Evolutionary conservation across 2,797 vertebrate genomes (phyloP).

Genomic region (Micromesistius poutassou): DNA sequence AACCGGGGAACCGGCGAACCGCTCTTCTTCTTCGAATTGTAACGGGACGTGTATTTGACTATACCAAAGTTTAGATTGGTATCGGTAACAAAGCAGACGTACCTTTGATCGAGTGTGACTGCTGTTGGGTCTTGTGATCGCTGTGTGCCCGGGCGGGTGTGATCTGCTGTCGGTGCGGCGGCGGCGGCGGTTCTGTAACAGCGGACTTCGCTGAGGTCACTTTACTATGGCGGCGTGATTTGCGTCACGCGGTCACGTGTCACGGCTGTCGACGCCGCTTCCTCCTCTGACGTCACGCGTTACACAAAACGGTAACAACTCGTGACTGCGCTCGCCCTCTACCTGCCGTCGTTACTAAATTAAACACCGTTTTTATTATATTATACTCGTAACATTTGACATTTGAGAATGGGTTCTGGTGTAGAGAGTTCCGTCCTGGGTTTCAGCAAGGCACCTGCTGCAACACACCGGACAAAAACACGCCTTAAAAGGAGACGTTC

Average conservation of each 20-base stretch:
- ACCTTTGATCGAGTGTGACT: background rate
- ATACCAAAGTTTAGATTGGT: background rate
- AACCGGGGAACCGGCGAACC: background rate
- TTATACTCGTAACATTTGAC: too few relatives aligned
- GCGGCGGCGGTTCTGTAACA: background rate
- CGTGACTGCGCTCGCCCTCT: background rate
- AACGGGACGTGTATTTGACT: too few relatives aligned
- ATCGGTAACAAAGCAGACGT: background rate
- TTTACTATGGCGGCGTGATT: background rate
- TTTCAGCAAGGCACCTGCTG: too few relatives aligned
- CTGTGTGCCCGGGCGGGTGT: background rate
- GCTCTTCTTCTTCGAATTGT: background rate
- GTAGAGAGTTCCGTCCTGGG: too few relatives aligned
- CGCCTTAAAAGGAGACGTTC: too few relatives aligned
- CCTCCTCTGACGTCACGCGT: background rate
- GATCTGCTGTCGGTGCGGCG: background rate
- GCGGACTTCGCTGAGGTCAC: background rate
- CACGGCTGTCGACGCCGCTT: background rate
- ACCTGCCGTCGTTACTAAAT: too few relatives aligned
- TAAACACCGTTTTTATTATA: too few relatives aligned
- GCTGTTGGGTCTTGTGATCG: background rate
- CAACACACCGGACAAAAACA: too few relatives aligned
- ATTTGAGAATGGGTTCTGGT: too few relatives aligned
- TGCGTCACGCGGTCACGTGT: background rate
- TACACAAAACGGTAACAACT: too few relatives aligned